Percentiles rank a stretch among this genome's conserved stretches.
Conservation (phyloP, 1,140 invertebrate species). For the Drosophila sturtevanti region DNA sequence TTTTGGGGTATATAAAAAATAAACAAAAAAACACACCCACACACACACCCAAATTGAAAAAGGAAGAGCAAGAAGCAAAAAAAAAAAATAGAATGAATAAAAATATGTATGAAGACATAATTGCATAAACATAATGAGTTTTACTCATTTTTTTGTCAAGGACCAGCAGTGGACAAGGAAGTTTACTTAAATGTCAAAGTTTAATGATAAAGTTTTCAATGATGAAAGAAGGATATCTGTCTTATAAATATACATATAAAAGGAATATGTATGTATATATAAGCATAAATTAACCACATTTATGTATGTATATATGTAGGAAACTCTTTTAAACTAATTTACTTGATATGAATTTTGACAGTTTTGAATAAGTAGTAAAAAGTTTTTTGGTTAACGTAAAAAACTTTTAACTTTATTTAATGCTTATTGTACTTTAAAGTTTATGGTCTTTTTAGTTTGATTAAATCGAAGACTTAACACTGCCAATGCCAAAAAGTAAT, state of each 20-base stretch:
- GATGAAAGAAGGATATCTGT: background rate
- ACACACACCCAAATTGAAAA: too few species aligned
- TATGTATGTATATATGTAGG: background rate
- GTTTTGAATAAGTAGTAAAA: background rate
- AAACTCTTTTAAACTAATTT: background rate
- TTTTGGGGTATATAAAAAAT: slow-evolving; percentile 23
- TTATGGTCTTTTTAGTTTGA: too few species aligned
- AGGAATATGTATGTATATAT: background rate
- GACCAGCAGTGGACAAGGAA: slow-evolving; percentile 1
- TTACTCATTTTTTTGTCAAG: slow-evolving; percentile 27
- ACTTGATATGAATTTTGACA: background rate
- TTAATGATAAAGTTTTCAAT: slow-evolving; percentile 1
- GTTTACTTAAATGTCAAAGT: background rate
- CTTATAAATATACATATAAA: background rate
- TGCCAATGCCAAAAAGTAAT: too few species aligned
- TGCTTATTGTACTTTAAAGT: too few species aligned
- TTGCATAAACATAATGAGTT: slow-evolving; percentile 55
- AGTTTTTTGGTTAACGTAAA: background rate
- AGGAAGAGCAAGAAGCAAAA: background rate
- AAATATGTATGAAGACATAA: slow-evolving; percentile 36
- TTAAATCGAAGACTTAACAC: too few species aligned
- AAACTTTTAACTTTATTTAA: too few species aligned
- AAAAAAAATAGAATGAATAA: slow-evolving; percentile 2
- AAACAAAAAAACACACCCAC: background rate
- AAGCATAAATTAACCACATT: background rate